phyloP scores from a whole-genome alignment of 2,888 invertebrate species.

The Eustalomyia histrio region DNA sequence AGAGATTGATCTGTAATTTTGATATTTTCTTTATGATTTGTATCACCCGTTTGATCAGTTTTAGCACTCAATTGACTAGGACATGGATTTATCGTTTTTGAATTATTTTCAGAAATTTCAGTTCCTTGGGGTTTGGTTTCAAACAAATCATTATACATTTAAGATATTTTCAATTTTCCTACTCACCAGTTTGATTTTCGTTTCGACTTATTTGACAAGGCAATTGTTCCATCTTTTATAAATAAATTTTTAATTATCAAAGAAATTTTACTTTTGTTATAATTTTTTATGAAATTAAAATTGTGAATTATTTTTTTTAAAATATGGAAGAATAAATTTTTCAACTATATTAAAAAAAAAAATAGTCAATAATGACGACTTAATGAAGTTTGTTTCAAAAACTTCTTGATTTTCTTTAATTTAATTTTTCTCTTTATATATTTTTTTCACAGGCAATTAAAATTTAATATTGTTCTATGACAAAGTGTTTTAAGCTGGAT shows the following conservation, averaged over 20 bases:
- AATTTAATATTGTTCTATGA: no score
- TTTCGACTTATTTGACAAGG: conserved; percentile 16
- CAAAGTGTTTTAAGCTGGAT: no score
- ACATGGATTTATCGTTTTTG: background rate
- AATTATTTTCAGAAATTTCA: background rate
- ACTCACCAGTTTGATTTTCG: background rate
- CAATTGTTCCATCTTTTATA: conserved; percentile 38
- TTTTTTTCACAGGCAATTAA: no score
- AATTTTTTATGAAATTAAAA: conserved; percentile 8
- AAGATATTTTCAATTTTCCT: no score
- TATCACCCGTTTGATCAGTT: background rate
- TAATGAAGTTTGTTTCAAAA: background rate
- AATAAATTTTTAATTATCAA: background rate
- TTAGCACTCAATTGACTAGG: background rate
- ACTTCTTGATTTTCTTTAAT: conserved; percentile 18
- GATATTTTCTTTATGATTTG: no score
- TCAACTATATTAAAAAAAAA: background rate
- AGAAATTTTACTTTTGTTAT: background rate
- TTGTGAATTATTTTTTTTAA: background rate
- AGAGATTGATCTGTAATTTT: background rate
- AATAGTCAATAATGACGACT: background rate
- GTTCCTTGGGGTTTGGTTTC: no score
- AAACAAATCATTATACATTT: no score
- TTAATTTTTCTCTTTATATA: no score
- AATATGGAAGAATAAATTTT: background rate